These are phyloP conservation scores for Chorisops tibialis DNA, from an alignment of 2,888 invertebrate species.

Conservation along the genomic window DNA sequence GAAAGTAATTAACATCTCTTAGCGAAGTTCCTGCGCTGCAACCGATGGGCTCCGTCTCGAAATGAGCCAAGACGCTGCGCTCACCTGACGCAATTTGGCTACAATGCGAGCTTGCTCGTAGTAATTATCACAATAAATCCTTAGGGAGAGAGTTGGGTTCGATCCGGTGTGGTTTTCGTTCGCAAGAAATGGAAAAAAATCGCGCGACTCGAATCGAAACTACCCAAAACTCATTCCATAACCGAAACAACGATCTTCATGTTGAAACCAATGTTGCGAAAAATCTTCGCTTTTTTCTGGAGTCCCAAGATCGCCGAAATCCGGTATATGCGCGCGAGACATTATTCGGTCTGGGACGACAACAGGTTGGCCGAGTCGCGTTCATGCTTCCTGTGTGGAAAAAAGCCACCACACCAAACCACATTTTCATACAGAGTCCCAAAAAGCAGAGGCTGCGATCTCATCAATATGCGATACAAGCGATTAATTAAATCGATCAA, in stretches of 20 bases:
- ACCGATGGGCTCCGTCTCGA: not conserved
- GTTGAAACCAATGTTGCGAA: constrained; percentile 6
- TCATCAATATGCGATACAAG: constrained; percentile 34
- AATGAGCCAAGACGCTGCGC: not conserved
- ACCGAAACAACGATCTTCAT: constrained; percentile 5
- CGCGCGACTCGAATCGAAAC: not conserved
- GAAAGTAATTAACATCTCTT: constrained; percentile 32
- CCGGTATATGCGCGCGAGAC: not conserved
- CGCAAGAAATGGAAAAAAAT: not conserved
- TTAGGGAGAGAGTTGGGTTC: constrained; percentile 16
- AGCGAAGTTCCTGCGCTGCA: constrained; percentile 9
- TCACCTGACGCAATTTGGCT: not conserved
- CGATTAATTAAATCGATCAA: constrained; percentile 35
- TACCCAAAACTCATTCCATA: not conserved
- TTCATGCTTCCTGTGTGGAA: not conserved
- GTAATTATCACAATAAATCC: constrained; percentile 14
- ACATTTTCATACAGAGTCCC: not conserved
- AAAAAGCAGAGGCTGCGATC: constrained; percentile 14
- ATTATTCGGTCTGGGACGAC: not conserved
- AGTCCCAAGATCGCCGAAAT: not conserved
- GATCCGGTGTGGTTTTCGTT: not conserved
- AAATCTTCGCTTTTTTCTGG: constrained; percentile 1
- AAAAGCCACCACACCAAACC: constrained; percentile 1
- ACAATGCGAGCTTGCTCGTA: not conserved
- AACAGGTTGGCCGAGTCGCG: not conserved